phyloP scores from a whole-genome alignment of 2,888 invertebrate genomes.

The Mimachlamys varia region DNA sequence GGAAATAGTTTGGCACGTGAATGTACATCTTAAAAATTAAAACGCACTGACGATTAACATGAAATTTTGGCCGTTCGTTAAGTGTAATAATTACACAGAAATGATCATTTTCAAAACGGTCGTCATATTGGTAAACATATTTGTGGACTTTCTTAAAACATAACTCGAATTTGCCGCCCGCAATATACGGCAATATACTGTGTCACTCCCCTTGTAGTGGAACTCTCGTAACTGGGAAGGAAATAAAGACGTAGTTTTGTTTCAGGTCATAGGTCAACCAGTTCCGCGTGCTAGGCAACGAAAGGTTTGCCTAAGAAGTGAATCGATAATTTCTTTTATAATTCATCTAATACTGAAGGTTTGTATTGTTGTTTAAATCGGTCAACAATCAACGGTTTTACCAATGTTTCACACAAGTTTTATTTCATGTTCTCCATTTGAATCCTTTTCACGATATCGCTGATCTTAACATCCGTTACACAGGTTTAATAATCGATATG shows the following conservation, averaged over 20 bases:
- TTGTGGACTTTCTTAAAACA: too few species aligned
- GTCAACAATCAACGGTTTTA: neutral
- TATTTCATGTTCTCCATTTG: neutral
- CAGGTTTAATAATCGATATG: neutral
- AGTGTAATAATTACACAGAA: too few species aligned
- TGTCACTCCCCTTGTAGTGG: neutral
- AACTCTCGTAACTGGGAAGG: neutral
- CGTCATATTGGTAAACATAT: too few species aligned
- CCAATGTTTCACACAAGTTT: neutral
- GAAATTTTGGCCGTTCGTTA: too few species aligned
- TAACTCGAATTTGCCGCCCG: neutral
- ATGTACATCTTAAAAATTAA: too few species aligned
- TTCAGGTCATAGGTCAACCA: slow-evolving; percentile 21
- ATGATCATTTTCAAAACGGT: too few species aligned
- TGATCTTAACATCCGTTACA: neutral
- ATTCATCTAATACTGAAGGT: slow-evolving; percentile 20
- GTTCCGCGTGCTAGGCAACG: slow-evolving; percentile 33
- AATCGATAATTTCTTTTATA: slow-evolving; percentile 25
- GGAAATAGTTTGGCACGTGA: too few species aligned
- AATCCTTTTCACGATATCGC: neutral
- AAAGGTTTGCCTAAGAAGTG: slow-evolving; percentile 22
- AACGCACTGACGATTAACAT: too few species aligned
- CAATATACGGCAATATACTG: too few species aligned
- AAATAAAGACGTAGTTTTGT: slow-evolving; percentile 6
- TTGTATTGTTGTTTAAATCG: neutral